Evolutionary conservation across 2,888 invertebrate genomes (phyloP), one percentile per base, ranked within the genome.

Genomic region (Cheilosia soror): DNA sequence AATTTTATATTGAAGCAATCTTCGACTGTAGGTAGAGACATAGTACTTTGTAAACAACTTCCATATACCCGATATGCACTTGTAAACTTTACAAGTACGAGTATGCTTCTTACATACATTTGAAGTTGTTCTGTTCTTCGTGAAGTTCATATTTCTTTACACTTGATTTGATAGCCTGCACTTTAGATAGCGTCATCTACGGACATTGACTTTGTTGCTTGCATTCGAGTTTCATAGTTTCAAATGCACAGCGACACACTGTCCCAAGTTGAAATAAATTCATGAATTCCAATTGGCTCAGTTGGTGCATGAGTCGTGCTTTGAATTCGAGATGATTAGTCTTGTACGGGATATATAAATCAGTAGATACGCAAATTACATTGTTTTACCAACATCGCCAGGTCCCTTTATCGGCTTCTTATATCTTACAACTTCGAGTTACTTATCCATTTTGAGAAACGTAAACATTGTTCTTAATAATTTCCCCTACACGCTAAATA

Each of bases 201-300:
- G 53, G 53, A 15, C 53, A n/a, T 31, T 55, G 53, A 31, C 53
- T 15, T 31, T 31, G 53, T n/a, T 13, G 27, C n/a, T 31, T 55
- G 31, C 55, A 33, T 15, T 55, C 15, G 15, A 25, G 15, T 55
- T 55, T 55, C 33, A 1, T 33, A 15, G 55, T 55, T 55, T 55
- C 55, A 33, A 33, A 31, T 55, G 33, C 55, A 31, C 1, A 31
- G 7, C 31, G 55, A 20, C 33, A 55, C 55, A 27, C 31, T 33
- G 31, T 9, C 33, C n/a, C 20, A 42, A 27, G 5, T 42, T 11
- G 27, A 40, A 40, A 27, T 25, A 40, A 40, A 27, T 25, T 5
- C 37, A 40, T 55, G 55, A 40, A 7, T 42, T 27, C n/a, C n/a
- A 27, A 42, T 60, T 60, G 0, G 11, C 13, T 4, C 5, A 42